Evolutionary conservation across 2,113 vertebrate species (phyloP).

Genomic region (Lates calcarifer): DNA sequence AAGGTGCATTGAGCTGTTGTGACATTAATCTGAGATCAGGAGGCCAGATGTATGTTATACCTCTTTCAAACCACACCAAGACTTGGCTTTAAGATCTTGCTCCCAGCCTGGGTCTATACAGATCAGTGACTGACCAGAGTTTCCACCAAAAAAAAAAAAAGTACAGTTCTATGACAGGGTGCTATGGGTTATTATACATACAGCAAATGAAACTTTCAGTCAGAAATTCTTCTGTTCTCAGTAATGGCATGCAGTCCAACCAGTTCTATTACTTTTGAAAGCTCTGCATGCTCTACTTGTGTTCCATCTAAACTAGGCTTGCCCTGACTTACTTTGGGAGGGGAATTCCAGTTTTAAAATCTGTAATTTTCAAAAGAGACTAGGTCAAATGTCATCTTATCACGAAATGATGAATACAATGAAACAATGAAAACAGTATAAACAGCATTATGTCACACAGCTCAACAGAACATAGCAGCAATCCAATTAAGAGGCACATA

Average conservation of each 20-base stretch:
- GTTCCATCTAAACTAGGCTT: background rate
- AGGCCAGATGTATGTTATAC: background rate
- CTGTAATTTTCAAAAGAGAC: background rate
- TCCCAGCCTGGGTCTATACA: background rate
- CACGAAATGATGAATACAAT: conserved; percentile 26
- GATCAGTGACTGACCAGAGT: no score
- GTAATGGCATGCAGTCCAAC: no score
- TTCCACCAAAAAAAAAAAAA: no score
- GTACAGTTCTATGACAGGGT: no score
- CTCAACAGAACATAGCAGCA: conserved; percentile 21
- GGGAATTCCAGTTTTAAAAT: background rate
- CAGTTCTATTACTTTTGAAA: no score
- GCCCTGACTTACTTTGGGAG: background rate
- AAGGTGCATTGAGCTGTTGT: background rate
- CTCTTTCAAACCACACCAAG: background rate
- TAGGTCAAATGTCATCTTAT: conserved; percentile 4
- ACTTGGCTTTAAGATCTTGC: background rate
- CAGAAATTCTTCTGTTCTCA: no score
- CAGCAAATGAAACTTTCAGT: no score
- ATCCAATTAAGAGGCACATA: conserved; percentile 50
- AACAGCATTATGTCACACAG: conserved; percentile 26
- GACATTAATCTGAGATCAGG: background rate
- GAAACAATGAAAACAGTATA: conserved; percentile 27
- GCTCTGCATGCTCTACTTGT: no score
- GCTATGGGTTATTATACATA: no score